Conservation (phyloP, 1,140 invertebrate genomes). For the Bombyx mori region ASM3026992v2 NC_085112.1:3577501-3578000, state of each 20-base stretch:
- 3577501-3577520: too few species aligned
- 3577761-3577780: slow-evolving; percentile 9
- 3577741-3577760: slow-evolving; percentile 13
- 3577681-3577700: background rate
- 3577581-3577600: slow-evolving; percentile 22
- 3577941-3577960: too few species aligned
- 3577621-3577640: background rate
- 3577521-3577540: too few species aligned
- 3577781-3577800: slow-evolving; percentile 13
- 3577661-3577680: background rate
- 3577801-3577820: slow-evolving; percentile 11
- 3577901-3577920: too few species aligned
- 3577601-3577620: slow-evolving; percentile 11
- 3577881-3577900: too few species aligned
- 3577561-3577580: slow-evolving; percentile 14
- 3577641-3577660: background rate
- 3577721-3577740: background rate
- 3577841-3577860: too few species aligned
- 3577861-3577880: too few species aligned
- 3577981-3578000: too few species aligned
- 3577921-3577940: too few species aligned
- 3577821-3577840: background rate
- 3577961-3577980: too few species aligned
- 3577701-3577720: slow-evolving; percentile 1
- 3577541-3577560: too few species aligned